phyloP scores from a whole-genome alignment of 2,888 invertebrate genomes.

The Steinernema scapterisci region DNA sequence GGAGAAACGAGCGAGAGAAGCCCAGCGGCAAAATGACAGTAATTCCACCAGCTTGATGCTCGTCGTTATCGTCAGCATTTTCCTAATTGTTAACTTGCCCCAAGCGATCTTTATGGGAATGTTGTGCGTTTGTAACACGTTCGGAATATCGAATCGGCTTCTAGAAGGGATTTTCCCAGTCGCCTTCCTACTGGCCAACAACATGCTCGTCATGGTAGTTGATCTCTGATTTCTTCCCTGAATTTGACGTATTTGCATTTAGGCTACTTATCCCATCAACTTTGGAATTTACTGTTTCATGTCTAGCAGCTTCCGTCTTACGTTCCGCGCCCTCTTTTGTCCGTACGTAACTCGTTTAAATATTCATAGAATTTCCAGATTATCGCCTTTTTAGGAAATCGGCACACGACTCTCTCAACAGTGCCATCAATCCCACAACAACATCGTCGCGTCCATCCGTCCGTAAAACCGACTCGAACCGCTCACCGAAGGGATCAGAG shows the following conservation, averaged over 20 bases:
- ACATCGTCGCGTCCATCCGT: conserved; percentile 16
- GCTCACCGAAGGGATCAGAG: background rate
- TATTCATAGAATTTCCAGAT: background rate
- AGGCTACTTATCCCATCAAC: conserved; percentile 83
- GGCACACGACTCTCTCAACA: background rate
- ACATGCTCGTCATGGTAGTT: conserved; percentile 79
- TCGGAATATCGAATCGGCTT: conserved; percentile 51
- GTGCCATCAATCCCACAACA: conserved; percentile 2
- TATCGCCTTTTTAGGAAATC: conserved; percentile 2
- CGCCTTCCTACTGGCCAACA: conserved; percentile 69
- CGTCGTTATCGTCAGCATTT: conserved; percentile 70
- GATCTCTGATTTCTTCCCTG: background rate
- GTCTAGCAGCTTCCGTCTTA: conserved; percentile 85
- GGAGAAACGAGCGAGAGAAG: conserved; percentile 65
- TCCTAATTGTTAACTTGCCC: conserved; percentile 71
- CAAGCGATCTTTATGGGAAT: conserved; percentile 65
- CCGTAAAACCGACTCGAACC: conserved; percentile 28
- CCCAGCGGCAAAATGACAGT: conserved; percentile 63
- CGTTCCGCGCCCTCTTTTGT: conserved; percentile 80
- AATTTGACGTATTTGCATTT: conserved; percentile 34
- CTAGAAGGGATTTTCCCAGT: conserved; percentile 56
- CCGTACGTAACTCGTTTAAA: conserved; percentile 44
- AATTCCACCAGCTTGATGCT: conserved; percentile 70
- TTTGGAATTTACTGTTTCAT: conserved; percentile 95
- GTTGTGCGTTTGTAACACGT: conserved; percentile 61